A percentile compares a stretch with the other conserved stretches of the same genome.
These are phyloP conservation scores for Heliconius aoede DNA, from an alignment of 2,888 invertebrate species.

Conservation along the genomic window DNA sequence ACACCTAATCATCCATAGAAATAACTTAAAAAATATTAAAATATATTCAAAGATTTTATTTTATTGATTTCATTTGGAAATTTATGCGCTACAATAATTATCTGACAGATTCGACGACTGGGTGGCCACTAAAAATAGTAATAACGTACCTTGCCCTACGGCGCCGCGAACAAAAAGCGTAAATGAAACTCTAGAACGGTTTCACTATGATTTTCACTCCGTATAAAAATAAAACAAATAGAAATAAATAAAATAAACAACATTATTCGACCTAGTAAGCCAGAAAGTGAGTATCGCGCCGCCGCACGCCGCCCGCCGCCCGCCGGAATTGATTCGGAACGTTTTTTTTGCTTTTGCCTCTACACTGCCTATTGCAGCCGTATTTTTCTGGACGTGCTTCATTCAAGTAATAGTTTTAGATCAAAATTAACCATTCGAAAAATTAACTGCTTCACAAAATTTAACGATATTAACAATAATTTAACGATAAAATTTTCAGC, in stretches of 20 bases:
- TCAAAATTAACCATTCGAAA: constrained; percentile 13
- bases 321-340: constrained; percentile 58
- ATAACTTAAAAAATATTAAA: constrained; percentile 16
- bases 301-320: constrained; percentile 62
- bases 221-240: constrained; percentile 58
- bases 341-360: constrained; percentile 63
- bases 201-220: constrained; percentile 69
- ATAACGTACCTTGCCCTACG: constrained; percentile 42
- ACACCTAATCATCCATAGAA: constrained; percentile 13
- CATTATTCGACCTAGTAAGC: constrained; percentile 76
- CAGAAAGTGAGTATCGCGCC: constrained; percentile 61
- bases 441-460: constrained; percentile 9
- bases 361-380: constrained; percentile 53
- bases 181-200: constrained; percentile 60
- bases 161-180: constrained; percentile 41
- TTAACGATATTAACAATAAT: constrained; percentile 19
- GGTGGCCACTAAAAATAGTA: constrained; percentile 7
- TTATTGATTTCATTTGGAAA: constrained; percentile 4
- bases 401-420: constrained; percentile 21
- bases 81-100: background rate
- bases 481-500: constrained; percentile 22
- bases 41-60: constrained; percentile 8
- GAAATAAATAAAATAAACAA: constrained; percentile 60
- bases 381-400: constrained; percentile 46
- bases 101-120: background rate